A percentile compares a stretch with the other conserved stretches of the same genome.
These are phyloP conservation scores for Armadillidium nasatum DNA, from an alignment of 1,140 invertebrate species.

Conservation along the genomic window DNA sequence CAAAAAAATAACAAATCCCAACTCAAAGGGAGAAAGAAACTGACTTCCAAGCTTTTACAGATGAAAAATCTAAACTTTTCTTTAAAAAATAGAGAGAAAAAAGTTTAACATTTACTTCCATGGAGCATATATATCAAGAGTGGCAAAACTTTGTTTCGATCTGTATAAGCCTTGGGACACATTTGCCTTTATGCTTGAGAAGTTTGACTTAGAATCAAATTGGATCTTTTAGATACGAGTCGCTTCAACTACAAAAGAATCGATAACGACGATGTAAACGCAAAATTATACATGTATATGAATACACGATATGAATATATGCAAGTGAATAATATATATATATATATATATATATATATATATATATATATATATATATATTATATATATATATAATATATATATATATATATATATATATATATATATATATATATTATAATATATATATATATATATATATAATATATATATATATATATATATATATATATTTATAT, in stretches of 20 bases:
- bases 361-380: conserved; percentile 6
- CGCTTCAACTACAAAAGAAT: background rate
- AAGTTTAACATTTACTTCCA: background rate
- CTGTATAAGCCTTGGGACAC: background rate
- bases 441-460: too few species aligned
- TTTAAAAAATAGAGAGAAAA: too few species aligned
- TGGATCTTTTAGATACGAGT: background rate
- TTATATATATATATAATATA: too few species aligned
- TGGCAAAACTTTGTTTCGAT: background rate
- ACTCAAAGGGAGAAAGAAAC: too few species aligned
- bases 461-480: too few species aligned
- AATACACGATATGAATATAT: background rate
- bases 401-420: conserved; percentile 2
- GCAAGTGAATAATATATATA: background rate
- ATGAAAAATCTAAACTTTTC: background rate
- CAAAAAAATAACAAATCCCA: too few species aligned
- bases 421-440: too few species aligned
- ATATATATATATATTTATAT: too few species aligned
- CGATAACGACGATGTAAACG: background rate
- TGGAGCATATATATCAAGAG: background rate
- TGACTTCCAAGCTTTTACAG: too few species aligned
- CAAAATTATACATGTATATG: too few species aligned
- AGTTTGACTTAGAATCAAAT: background rate
- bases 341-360: conserved; percentile 6
- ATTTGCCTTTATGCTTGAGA: background rate